A percentile compares a stretch with the other conserved stretches of the same genome.
Conservation (phyloP, 1,140 invertebrate species). For the Tetramorium alpestre region DNA sequence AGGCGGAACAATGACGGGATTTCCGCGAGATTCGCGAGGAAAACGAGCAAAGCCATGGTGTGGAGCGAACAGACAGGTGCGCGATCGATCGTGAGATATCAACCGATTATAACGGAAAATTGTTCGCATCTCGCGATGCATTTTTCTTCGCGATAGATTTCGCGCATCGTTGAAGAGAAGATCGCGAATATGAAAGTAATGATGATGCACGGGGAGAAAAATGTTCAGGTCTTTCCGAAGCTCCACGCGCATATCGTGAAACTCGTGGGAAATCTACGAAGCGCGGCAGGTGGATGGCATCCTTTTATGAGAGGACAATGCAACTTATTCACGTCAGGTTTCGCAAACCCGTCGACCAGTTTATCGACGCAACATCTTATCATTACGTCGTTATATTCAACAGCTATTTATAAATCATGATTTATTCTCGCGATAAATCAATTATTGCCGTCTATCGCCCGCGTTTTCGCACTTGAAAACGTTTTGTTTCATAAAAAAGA, state of each 20-base stretch:
- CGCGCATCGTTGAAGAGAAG: conserved; percentile 17
- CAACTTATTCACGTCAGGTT: neutral
- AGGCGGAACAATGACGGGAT: conserved; percentile 19
- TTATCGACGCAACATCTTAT: conserved; percentile 16
- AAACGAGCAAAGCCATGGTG: neutral
- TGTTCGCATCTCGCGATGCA: neutral
- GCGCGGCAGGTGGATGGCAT: conserved; percentile 38
- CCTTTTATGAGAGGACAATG: conserved; percentile 46
- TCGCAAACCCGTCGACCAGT: neutral
- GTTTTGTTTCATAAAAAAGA: neutral
- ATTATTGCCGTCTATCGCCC: neutral
- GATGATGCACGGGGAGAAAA: conserved; percentile 30
- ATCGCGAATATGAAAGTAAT: conserved; percentile 51
- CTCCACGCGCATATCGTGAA: neutral
- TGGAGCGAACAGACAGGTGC: neutral
- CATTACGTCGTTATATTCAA: conserved; percentile 23
- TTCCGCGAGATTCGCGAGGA: neutral
- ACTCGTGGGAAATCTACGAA: conserved; percentile 55
- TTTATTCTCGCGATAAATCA: conserved; percentile 6
- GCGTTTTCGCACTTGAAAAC: neutral
- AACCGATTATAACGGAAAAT: conserved; percentile 41
- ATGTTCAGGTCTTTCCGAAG: conserved; percentile 22
- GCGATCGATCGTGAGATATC: conserved; percentile 35
- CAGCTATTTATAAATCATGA: conserved; percentile 18
- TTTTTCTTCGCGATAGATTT: conserved; percentile 47